Evolutionary conservation across 2,113 vertebrate genomes (phyloP), one percentile per base, ranked within the genome.

Genomic region (Leptocoma aspasia): DNA sequence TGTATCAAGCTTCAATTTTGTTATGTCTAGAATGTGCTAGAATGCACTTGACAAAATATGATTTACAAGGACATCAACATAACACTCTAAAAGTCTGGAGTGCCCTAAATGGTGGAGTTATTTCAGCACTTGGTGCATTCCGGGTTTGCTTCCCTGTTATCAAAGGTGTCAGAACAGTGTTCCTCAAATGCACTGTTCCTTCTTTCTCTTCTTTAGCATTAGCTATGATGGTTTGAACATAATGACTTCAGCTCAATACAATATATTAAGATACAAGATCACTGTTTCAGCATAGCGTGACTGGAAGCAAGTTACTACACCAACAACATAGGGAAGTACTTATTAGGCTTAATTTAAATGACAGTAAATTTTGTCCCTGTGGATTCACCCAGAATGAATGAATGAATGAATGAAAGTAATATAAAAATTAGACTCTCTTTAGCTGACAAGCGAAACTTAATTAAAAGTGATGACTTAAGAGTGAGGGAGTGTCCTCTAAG

Each of bases 1-100:
- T 47, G 30, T 85, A 42, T 52, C 60, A 59, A 66, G n/a, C 42
- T 96, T 89, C 54, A 78, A 65, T n/a, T 86, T 79, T 91, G 79
- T 82, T 94, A 65, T 39, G 19, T 56, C 49, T 82, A 15, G 73
- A 93, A 92, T 12, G 56, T 82, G 82, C 50, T 52, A 93, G 33
- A 90, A 93, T 10, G 69, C 27, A 50, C 61, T 59, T 89, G 64
- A 92, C 81, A 95, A 84, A 82, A 33, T 66, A 44, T 5, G 7
- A 52, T 50, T 92, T 86, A 70, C 26, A 73, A 70, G 52, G 42
- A 89, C 0, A 0, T 63, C 73, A 90, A 72, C 20, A 10, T 21
- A 42, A 75, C n/a, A 35, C n/a, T 69, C 28, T 20, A 6, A 0
- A 83, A 81, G 50, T 44, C 37, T n/a, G 31, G 42, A 60, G 39